Conservation (phyloP, 2,888 invertebrate genomes). For the Chironomus tentans region DNA sequence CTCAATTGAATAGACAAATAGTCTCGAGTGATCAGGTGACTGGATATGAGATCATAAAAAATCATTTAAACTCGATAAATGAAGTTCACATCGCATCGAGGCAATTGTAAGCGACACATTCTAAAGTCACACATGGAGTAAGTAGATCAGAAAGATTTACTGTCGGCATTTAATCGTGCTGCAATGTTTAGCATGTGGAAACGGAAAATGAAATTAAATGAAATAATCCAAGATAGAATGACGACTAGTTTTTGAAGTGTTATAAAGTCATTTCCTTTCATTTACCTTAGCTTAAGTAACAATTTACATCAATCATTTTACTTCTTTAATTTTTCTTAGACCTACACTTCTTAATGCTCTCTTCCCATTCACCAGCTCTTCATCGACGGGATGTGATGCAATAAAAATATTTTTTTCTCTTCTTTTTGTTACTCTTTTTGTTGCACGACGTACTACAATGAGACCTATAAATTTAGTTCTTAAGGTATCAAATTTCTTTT, state of each 20-base stretch:
- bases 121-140: not conserved
- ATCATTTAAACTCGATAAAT: too few species aligned
- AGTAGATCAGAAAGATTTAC: not conserved
- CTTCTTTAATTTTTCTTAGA: not conserved
- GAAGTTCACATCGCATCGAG: too few species aligned
- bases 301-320: not conserved
- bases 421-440: too few species aligned
- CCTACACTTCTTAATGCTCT: not conserved
- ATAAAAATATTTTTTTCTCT: too few species aligned
- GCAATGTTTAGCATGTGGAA: not conserved
- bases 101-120: not conserved
- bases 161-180: not conserved
- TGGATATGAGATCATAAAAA: too few species aligned
- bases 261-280: not conserved
- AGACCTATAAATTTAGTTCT: too few species aligned
- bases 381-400: too few species aligned
- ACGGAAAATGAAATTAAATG: not conserved
- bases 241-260: not conserved
- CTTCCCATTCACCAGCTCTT: too few species aligned
- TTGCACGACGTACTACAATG: too few species aligned
- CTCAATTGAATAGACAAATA: too few species aligned
- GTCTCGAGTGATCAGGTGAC: too few species aligned
- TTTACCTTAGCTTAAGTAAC: not conserved
- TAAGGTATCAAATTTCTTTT: too few species aligned
- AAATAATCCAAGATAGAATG: not conserved